Evolutionary conservation across 1,140 invertebrate species (phyloP), one percentile per base, ranked within the genome.

Genomic region (Drosophila lini): DNA sequence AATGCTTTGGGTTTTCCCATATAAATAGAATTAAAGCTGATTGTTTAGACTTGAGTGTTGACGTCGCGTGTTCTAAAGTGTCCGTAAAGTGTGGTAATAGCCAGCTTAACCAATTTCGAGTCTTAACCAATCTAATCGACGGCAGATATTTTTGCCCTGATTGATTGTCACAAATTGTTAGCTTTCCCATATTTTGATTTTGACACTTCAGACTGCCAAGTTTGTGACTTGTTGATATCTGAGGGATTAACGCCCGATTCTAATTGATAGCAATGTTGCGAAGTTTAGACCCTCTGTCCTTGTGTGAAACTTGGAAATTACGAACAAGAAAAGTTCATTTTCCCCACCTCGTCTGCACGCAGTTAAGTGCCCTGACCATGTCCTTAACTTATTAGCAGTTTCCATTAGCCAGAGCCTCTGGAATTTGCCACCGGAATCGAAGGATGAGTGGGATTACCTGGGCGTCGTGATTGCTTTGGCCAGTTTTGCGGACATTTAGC

Each of bases 401-500:
- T 74, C 73, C 73, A 75, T 75, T 75, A 75, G 73, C 57, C 31
- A 40, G 45, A 38, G 28, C 38, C 45, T 15, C 11, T 13, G 58
- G n/a, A 28, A 16, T 36, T 62, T 41, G 9, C 38, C 32, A 32
- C 3, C 34, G 11, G 16, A 42, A 31, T 58, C 41, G 63, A 53
- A 56, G 56, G 53, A 40, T 31, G 25, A 32, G 15, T 44, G 44
- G 32, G 28, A 36, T 62, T 61, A 75, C 69, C 44, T 75, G 56
- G 40, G 38, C 8, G 36, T 53, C 41, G 44, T 34, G 53, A 67
- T 65, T 42, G 55, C 52, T 55, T 74, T 74, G 60, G 40, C 42
- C 74, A 75, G 57, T 58, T 61, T 79, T 79, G 62, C 58, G 77
- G 70, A 80, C 60, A 69, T 74, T 75, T 56, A 74, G 59, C 53